These are phyloP conservation scores for Myotis findleyi DNA, from an alignment of 2,797 vertebrate species.

Conservation along the genomic window DNA sequence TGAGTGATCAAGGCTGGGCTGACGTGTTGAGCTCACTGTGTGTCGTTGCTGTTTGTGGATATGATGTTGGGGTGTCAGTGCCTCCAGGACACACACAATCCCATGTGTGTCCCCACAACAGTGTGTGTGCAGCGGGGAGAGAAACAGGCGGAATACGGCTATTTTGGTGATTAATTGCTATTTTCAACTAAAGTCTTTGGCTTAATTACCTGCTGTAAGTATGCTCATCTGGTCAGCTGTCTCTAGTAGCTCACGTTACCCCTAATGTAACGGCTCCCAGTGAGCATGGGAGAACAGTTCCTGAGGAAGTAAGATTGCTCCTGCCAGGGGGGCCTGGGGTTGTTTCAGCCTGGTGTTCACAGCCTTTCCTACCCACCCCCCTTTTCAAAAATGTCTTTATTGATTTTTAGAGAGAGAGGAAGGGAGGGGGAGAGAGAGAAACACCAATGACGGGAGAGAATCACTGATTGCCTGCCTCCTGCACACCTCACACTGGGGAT, in stretches of 20 bases:
- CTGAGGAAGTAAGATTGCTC: too few species aligned
- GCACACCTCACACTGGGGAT: too few species aligned
- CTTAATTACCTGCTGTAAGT: constrained; percentile 80
- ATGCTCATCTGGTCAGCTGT: constrained; percentile 76
- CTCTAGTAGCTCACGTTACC: constrained; percentile 44
- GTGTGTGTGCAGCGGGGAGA: neutral
- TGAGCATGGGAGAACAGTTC: too few species aligned
- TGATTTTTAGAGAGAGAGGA: too few species aligned
- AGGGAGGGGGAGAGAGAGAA: too few species aligned
- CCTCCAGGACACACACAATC: neutral
- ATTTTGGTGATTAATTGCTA: constrained; percentile 80
- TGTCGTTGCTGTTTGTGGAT: neutral
- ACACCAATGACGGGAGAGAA: too few species aligned
- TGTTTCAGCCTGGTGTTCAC: neutral
- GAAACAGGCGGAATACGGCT: constrained; percentile 65
- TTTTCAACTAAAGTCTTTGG: constrained; percentile 80
- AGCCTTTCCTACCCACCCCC: neutral
- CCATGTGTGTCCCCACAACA: neutral
- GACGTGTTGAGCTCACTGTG: neutral
- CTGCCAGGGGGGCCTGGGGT: too few species aligned
- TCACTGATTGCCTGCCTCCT: too few species aligned
- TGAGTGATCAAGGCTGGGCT: neutral
- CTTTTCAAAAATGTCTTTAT: too few species aligned
- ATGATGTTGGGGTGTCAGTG: neutral
- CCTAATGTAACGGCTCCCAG: neutral